Evolutionary conservation across 2,888 invertebrate genomes (phyloP).

Genomic region (Drosophila mayaguana): DNA sequence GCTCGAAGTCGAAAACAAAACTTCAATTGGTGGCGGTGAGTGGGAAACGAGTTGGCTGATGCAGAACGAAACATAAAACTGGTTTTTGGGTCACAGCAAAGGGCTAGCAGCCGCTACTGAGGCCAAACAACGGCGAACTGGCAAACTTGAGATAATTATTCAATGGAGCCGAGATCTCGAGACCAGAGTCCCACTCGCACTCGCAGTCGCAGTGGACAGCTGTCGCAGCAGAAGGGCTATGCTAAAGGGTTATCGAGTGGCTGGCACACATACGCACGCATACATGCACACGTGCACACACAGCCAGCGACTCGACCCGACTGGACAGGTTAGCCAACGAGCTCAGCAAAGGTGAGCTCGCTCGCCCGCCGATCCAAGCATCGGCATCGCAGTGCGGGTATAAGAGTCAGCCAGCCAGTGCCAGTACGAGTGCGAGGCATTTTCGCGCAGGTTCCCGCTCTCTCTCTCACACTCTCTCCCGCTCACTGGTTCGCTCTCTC

Average conservation of each 20-base stretch:
- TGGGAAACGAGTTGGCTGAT: constrained; percentile 59
- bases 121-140: constrained; percentile 58
- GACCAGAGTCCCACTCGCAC: constrained; percentile 18
- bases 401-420: constrained; percentile 43
- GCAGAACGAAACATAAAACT: constrained; percentile 62
- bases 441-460: constrained; percentile 51
- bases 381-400: constrained; percentile 33
- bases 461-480: not conserved
- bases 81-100: constrained; percentile 70
- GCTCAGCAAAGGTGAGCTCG: constrained; percentile 45
- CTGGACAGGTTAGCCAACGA: constrained; percentile 53
- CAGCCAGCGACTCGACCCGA: constrained; percentile 15
- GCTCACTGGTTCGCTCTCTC: not conserved
- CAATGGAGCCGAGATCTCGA: constrained; percentile 68
- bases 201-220: constrained; percentile 22
- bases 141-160: constrained; percentile 76
- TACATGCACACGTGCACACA: constrained; percentile 9
- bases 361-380: constrained; percentile 22
- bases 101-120: constrained; percentile 41
- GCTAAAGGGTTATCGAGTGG: constrained; percentile 65
- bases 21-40: constrained; percentile 20
- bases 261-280: constrained; percentile 27
- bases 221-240: constrained; percentile 54
- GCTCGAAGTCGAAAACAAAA: constrained; percentile 35
- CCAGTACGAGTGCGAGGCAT: not conserved